Conservation (phyloP, 2,113 vertebrate species). For the Syngnathoides biaculeatus region DNA sequence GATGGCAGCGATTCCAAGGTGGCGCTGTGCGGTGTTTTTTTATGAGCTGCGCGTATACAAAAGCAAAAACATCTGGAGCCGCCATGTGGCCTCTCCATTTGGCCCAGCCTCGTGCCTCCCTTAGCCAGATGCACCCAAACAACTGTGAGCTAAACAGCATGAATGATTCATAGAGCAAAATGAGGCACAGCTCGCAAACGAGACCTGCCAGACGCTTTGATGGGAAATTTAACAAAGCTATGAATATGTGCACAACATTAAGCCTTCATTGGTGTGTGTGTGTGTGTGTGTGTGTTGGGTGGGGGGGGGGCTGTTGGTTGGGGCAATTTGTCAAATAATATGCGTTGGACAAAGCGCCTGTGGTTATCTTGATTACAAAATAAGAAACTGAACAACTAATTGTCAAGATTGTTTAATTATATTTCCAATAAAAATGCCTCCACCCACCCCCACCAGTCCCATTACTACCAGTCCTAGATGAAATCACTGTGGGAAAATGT, state of each 20-base stretch:
- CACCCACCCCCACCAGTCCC: not conserved
- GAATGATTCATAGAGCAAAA: conserved; percentile 79
- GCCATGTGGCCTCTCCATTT: conserved; percentile 81
- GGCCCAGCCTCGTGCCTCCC: conserved; percentile 71
- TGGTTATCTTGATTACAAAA: conserved; percentile 59
- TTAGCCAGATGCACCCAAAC: conserved; percentile 71
- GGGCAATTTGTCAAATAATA: conserved; percentile 73
- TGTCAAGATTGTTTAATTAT: conserved; percentile 56
- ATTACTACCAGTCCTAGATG: no score
- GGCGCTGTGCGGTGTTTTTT: conserved; percentile 64
- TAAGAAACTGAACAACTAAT: conserved; percentile 53
- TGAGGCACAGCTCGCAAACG: conserved; percentile 58
- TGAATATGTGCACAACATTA: conserved; percentile 79
- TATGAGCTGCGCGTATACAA: conserved; percentile 80
- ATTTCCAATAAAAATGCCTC: not conserved
- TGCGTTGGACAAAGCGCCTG: conserved; percentile 72
- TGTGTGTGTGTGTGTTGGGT: no score
- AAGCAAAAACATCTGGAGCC: conserved; percentile 84
- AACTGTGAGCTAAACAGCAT: conserved; percentile 71
- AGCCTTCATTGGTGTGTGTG: conserved; percentile 13
- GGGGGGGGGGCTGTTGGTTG: conserved; percentile 60
- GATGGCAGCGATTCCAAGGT: conserved; percentile 69
- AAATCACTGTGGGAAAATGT: no score
- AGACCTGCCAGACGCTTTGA: conserved; percentile 67
- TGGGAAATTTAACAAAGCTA: conserved; percentile 64